These are phyloP conservation scores for Oopsacas minuta DNA, from an alignment of 37 sponge, comb jelly and placozoan genomes.

Conservation along the genomic window DNA sequence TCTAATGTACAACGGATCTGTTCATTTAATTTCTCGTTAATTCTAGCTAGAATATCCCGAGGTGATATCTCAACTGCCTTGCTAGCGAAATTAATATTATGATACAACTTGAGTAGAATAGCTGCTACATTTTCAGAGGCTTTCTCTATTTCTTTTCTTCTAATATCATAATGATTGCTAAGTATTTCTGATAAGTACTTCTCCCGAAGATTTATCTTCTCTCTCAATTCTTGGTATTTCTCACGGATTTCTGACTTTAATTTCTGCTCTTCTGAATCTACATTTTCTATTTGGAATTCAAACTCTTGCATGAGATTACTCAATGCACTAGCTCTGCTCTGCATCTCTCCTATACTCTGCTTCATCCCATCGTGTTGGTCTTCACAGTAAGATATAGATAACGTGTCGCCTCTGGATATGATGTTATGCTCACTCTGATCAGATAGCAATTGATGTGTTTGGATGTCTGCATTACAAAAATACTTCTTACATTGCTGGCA, in stretches of 20 bases:
- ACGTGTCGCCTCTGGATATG: not conserved
- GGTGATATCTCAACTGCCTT: not conserved
- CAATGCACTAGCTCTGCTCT: not conserved
- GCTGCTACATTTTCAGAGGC: not conserved
- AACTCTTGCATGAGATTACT: not conserved
- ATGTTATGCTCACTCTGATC: not conserved
- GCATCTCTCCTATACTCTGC: not conserved
- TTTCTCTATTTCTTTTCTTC: not conserved
- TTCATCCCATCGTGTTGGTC: not conserved
- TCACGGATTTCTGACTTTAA: not conserved
- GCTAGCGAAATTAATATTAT: not conserved
- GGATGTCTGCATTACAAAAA: not conserved
- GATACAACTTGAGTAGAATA: not conserved
- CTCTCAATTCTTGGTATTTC: not conserved
- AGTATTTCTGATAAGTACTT: not conserved
- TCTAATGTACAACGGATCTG: not conserved
- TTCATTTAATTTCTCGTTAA: not conserved
- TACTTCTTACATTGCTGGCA: constrained; percentile 14
- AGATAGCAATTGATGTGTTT: not conserved
- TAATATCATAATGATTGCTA: not conserved
- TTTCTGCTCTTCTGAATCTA: not conserved
- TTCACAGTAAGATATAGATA: not conserved
- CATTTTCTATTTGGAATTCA: not conserved
- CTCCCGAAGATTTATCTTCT: not conserved
- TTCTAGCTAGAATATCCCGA: not conserved